A percentile compares a stretch with the other conserved stretches of the same genome.
Evolutionary conservation across 1,140 invertebrate species (phyloP).

Genomic region (Ips typographus): DNA sequence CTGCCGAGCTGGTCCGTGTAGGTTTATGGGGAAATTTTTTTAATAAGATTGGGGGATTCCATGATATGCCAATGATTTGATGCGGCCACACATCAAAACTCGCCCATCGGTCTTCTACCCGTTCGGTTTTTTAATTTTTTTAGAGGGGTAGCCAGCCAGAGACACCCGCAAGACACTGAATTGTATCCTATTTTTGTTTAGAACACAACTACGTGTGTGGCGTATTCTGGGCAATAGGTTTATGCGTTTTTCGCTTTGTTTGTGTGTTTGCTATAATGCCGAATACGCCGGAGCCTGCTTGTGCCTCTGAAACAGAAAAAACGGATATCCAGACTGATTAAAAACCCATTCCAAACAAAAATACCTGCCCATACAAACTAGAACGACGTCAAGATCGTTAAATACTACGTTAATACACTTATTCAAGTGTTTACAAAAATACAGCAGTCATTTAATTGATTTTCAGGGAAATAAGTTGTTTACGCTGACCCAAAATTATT

Average conservation of each 20-base stretch:
- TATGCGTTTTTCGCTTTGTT: slow-evolving; percentile 1
- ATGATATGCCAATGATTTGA: slow-evolving; percentile 32
- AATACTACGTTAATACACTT: too few relatives aligned
- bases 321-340: slow-evolving; percentile 64
- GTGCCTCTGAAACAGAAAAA: slow-evolving; percentile 75
- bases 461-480: too few relatives aligned
- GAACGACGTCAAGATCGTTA: too few relatives aligned
- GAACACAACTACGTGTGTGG: slow-evolving; percentile 49
- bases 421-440: too few relatives aligned
- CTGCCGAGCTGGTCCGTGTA: slow-evolving; percentile 30
- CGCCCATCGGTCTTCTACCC: slow-evolving; percentile 51
- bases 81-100: slow-evolving; percentile 42
- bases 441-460: too few relatives aligned
- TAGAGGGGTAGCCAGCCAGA: slow-evolving; percentile 48
- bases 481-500: too few relatives aligned
- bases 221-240: slow-evolving; percentile 47
- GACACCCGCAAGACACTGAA: slow-evolving; percentile 52
- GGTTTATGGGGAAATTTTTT: slow-evolving; percentile 1
- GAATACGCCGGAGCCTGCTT: slow-evolving; percentile 60
- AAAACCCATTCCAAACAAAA: background rate
- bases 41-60: background rate
- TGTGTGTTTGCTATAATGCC: slow-evolving; percentile 39
- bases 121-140: background rate
- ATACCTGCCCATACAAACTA: too few relatives aligned
- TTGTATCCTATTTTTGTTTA: slow-evolving; percentile 49